Base-by-base conservation (phyloP, 1,140 invertebrate species). In the Ruditapes philippinarum region DNA sequence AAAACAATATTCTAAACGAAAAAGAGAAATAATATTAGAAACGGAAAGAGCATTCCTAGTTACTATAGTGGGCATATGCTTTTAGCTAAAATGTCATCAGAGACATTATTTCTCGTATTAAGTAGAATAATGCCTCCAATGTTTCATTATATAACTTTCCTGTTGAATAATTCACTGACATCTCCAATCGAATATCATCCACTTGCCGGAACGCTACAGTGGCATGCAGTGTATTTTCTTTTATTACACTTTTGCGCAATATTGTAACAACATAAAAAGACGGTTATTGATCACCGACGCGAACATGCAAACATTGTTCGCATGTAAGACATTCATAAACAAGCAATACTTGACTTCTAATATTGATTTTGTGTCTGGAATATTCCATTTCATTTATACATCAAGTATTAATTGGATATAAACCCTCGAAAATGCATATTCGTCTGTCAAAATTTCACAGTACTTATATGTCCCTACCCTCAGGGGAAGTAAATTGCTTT, bases 251-350 rank as follows among this genome's bases (percentile, higher is more conserved):
- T 78, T 54, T 49, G 45, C 49, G 45, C 74, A 78, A 78, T 54
- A 51, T 45, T 45, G 42, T 45, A 45, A 45, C n/a, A n/a, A n/a
- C 42, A 45, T 45, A 45, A 45, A 45, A 45, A 45, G 42, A 14
- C 42, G 42, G 42, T 31, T 49, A 78, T 78, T 25, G 74, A 78
- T 78, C 45, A 38, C 38, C 22, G 36, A 25, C 38, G 65, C 36
- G 17, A 14, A 78, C 45, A 78, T 51, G 42, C 11, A 78, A 49
- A 51, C 19, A 51, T 51, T 9, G 74, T 33, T 57, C 31, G 74
- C 74, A 78, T 78, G 74, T 78, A 78, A 78, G 74, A 78, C 19
- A 49, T 54, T 78, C 74, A 78, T 51, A 78, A 78, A 78, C 49
- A 0, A 57, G 45, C 1, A 28, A 78, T 36, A 31, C 28, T 78